Evolutionary conservation across 1,140 invertebrate genomes (phyloP).

Genomic region (Drosophila funebris): DNA sequence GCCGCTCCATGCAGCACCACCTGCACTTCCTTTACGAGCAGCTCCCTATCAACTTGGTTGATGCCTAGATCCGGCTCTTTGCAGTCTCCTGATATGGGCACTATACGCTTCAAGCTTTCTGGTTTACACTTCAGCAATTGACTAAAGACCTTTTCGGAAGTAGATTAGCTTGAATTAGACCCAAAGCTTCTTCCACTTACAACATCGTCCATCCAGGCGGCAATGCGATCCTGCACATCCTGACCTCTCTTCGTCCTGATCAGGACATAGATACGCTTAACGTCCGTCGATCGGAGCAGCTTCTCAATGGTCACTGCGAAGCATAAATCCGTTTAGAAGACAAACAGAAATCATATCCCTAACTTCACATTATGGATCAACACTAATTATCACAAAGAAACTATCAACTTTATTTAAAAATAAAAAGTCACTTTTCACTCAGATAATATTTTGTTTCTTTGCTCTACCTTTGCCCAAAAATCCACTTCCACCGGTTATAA

Average conservation of each 20-base stretch:
- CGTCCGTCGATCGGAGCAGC: conserved; percentile 89
- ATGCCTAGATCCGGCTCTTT: conserved; percentile 88
- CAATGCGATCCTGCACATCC: conserved; percentile 87
- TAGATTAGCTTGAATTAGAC: not conserved
- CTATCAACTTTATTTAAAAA: too few relatives aligned
- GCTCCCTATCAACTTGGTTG: conserved; percentile 84
- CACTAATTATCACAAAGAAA: too few relatives aligned
- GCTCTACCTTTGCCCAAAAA: conserved; percentile 89
- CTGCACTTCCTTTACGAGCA: conserved; percentile 84
- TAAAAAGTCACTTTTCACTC: not conserved
- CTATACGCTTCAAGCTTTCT: conserved; percentile 28
- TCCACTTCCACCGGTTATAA: conserved; percentile 89
- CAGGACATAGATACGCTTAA: conserved; percentile 90
- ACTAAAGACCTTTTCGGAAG: conserved; percentile 39
- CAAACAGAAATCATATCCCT: too few relatives aligned
- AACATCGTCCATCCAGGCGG: conserved; percentile 86
- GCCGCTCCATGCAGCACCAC: conserved; percentile 94
- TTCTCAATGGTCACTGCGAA: conserved; percentile 90
- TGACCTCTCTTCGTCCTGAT: conserved; percentile 91
- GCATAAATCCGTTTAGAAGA: conserved; percentile 27
- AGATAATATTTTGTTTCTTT: not conserved
- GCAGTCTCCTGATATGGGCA: conserved; percentile 86
- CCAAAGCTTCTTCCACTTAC: conserved; percentile 33
- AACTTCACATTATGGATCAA: not conserved
- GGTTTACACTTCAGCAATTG: conserved; percentile 24